These are phyloP conservation scores for Alentia gelatinosa DNA, from an alignment of 2,888 invertebrate genomes.

Conservation along the genomic window DNA sequence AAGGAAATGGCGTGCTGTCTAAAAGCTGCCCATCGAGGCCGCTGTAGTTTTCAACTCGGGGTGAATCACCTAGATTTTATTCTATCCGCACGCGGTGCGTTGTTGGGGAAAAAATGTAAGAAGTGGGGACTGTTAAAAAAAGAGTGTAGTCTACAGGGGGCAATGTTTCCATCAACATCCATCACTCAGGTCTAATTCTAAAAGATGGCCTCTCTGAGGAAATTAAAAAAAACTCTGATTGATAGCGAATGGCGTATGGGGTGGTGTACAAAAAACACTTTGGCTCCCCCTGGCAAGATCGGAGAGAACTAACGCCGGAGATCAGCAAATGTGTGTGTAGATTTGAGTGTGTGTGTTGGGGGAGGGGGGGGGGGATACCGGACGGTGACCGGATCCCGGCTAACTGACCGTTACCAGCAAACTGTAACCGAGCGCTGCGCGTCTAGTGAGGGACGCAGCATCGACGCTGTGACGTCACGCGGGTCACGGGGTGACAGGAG, in stretches of 20 bases:
- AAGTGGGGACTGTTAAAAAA: background rate
- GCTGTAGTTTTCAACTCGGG: background rate
- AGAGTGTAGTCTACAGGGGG: constrained; percentile 13
- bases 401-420: too few species aligned
- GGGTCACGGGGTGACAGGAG: background rate
- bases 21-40: background rate
- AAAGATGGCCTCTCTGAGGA: constrained; percentile 48
- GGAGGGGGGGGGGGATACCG: background rate
- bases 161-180: constrained; percentile 47
- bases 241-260: constrained; percentile 37
- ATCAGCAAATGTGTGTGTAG: too few species aligned
- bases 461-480: background rate
- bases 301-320: background rate
- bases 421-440: too few species aligned
- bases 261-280: background rate
- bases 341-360: background rate
- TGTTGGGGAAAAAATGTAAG: background rate
- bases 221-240: constrained; percentile 44
- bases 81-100: background rate
- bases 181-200: constrained; percentile 32
- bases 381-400: background rate
- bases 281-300: background rate
- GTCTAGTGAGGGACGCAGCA: background rate
- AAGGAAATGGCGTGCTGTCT: background rate
- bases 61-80: constrained; percentile 9